Conservation (phyloP, 2,888 invertebrate species). For the Aquatica leii region DNA sequence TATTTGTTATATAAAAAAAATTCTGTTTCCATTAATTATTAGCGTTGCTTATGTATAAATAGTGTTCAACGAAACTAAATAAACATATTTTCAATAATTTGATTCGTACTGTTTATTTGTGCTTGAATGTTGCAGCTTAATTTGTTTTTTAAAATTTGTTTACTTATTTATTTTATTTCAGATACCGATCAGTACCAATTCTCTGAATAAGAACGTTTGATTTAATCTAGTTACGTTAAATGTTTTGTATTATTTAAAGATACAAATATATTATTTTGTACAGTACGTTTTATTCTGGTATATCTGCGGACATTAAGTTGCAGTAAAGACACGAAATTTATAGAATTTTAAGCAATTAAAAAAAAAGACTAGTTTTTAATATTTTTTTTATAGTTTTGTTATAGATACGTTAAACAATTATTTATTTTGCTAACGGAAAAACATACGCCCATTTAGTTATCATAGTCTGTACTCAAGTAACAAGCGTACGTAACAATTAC, state of each 20-base stretch:
- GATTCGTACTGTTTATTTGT: background rate
- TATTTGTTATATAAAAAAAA: constrained; percentile 10
- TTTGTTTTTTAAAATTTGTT: background rate
- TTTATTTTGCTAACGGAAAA: no score
- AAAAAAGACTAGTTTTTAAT: no score
- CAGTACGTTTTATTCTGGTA: no score
- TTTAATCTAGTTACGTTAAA: background rate
- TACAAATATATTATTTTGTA: no score
- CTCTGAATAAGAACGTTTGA: background rate
- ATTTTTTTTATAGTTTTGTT: no score
- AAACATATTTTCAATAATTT: constrained; percentile 7
- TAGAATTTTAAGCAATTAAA: no score
- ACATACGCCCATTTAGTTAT: no score
- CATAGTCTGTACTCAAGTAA: no score
- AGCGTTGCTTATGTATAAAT: constrained; percentile 9
- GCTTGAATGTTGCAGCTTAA: background rate
- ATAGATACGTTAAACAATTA: no score
- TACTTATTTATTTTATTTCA: background rate
- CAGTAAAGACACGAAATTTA: no score
- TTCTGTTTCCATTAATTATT: constrained; percentile 3
- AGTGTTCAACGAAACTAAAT: constrained; percentile 12
- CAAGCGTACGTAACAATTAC: no score
- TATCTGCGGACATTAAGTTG: no score
- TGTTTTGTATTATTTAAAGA: background rate
- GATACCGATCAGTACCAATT: background rate